Evolutionary conservation across 1,140 invertebrate genomes (phyloP).

Genomic region (Plutomurus gul): DNA sequence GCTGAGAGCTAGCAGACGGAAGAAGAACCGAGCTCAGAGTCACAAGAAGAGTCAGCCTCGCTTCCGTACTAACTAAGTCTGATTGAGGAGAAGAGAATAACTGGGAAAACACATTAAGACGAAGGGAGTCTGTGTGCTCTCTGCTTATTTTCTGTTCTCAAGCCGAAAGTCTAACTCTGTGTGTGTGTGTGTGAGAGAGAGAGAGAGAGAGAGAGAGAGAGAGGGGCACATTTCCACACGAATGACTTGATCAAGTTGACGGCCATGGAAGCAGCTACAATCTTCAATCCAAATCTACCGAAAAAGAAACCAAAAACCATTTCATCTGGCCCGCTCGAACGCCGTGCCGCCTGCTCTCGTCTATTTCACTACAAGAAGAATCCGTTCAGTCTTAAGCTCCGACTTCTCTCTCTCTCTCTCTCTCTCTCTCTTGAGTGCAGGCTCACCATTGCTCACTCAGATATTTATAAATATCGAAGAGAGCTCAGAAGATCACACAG

Average conservation of each 20-base stretch:
- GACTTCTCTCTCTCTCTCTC: constrained; percentile 34
- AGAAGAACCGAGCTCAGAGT: background rate
- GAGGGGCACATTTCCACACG: constrained; percentile 44
- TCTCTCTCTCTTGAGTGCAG: background rate
- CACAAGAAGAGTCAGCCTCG: background rate
- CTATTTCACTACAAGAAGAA: background rate
- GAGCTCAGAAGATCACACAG: too few species aligned
- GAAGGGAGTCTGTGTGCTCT: constrained; percentile 35
- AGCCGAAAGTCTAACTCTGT: constrained; percentile 33
- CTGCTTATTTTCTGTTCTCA: background rate
- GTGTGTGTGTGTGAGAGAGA: too few species aligned
- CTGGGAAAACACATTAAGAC: constrained; percentile 39
- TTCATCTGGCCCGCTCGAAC: constrained; percentile 40
- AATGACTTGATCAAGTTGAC: constrained; percentile 51
- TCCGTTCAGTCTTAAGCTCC: background rate
- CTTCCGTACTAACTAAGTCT: constrained; percentile 20
- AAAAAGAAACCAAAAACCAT: constrained; percentile 48
- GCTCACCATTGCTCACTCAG: too few species aligned
- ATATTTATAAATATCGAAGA: too few species aligned
- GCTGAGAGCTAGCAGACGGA: too few species aligned
- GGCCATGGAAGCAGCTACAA: constrained; percentile 46
- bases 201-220: too few species aligned
- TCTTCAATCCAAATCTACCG: constrained; percentile 48
- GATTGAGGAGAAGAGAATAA: constrained; percentile 13
- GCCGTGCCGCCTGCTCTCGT: constrained; percentile 9